These are phyloP conservation scores for Brachylomia viminalis DNA, from an alignment of 2,888 invertebrate genomes.

Conservation along the genomic window DNA sequence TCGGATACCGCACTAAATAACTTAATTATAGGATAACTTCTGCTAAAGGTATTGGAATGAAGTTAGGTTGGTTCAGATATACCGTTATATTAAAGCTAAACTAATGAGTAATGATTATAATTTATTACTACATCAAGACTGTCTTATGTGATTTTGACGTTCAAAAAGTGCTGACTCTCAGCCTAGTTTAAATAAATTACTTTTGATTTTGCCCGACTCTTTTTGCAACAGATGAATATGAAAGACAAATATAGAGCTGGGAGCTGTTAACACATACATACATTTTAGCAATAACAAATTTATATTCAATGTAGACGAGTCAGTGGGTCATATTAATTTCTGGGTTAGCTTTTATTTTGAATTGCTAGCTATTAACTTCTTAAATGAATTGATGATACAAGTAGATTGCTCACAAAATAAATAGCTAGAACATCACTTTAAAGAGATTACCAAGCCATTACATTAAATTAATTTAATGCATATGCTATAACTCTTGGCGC, in stretches of 20 bases:
- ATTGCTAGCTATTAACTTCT: not conserved
- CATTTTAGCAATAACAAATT: not conserved
- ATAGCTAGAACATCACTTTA: constrained; percentile 9
- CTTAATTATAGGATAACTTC: constrained; percentile 41
- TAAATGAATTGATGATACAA: constrained; percentile 34
- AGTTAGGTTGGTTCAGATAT: not conserved
- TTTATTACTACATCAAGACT: too few relatives aligned
- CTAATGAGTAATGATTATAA: too few relatives aligned
- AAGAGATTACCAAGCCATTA: constrained; percentile 38
- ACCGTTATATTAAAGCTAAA: not conserved
- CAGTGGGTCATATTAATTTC: constrained; percentile 20
- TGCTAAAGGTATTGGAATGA: not conserved
- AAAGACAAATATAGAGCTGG: too few relatives aligned
- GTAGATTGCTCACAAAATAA: constrained; percentile 35
- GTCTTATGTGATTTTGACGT: too few relatives aligned
- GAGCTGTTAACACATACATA: too few relatives aligned
- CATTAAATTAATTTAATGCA: constrained; percentile 30
- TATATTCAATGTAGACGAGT: not conserved
- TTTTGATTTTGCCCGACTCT: too few relatives aligned
- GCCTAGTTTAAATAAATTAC: too few relatives aligned
- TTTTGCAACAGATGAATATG: too few relatives aligned
- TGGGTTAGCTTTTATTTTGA: not conserved
- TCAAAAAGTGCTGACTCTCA: too few relatives aligned
- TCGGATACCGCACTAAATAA: constrained; percentile 36
- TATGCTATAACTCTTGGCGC: constrained; percentile 37